phyloP scores from a whole-genome alignment of 2,113 vertebrate species.

The Hemichromis elongatus region DNA sequence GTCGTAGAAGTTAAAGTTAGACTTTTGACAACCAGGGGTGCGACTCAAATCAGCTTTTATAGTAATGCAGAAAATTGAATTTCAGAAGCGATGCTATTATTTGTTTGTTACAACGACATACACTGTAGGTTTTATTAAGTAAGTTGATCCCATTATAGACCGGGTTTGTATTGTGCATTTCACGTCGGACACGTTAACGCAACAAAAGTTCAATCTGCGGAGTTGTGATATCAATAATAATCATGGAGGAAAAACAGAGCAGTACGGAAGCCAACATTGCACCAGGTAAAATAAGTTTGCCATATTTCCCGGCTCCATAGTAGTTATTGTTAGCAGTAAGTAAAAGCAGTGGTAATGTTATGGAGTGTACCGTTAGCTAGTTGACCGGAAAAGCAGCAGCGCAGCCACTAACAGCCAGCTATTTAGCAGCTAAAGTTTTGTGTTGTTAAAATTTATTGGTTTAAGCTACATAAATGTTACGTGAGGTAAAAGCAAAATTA shows the following conservation, averaged over 20 bases:
- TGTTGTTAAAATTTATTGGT: background rate
- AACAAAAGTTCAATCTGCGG: slow-evolving; percentile 33
- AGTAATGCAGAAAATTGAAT: background rate
- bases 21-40: background rate
- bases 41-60: background rate
- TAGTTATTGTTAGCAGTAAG: background rate
- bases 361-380: background rate
- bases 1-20: background rate
- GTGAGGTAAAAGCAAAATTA: background rate
- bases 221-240: slow-evolving; percentile 5
- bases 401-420: background rate
- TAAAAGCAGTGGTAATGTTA: background rate
- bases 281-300: slow-evolving; percentile 21
- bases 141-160: background rate
- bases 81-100: background rate
- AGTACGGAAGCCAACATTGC: background rate
- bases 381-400: background rate
- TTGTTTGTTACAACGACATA: background rate
- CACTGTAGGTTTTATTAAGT: background rate
- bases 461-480: background rate
- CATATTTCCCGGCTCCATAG: accelerated
- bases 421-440: background rate
- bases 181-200: slow-evolving; percentile 14
- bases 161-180: background rate
- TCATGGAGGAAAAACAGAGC: slow-evolving; percentile 47